Base-by-base conservation (phyloP, 2,797 vertebrate species). In the Cossypha heuglini region DNA sequence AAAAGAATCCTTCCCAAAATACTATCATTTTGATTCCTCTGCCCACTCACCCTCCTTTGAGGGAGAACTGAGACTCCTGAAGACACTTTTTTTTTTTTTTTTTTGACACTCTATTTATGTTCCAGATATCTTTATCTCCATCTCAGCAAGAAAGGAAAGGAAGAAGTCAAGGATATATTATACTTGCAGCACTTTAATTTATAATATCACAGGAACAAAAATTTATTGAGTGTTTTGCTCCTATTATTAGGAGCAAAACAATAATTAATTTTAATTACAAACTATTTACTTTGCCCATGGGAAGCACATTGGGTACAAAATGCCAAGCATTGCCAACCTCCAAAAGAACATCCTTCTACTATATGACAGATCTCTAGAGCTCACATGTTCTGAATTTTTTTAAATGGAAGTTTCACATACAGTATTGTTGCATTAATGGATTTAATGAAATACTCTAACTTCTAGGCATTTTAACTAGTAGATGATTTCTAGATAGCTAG, bases 131-230 rank as follows among this genome's bases (percentile, higher is more conserved):
- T 96, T 90, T 57, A 75, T 57, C 75, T 91, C 69, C 59, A 89
- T n/a, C 57, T 63, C 51, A 93, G n/a, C 12, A 94, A 84, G 55
- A 85, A 96, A 93, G 46, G 37, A 81, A 95, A 93, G 42, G 48
- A 92, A 92, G 72, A 84, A 45, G 73, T 75, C 87, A 90, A 37
- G 38, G 28, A 82, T 67, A n/a, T 29, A 55, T 42, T 72, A 77
- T 9, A 75, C 11, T 76, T 71, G 15, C 48, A 67, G 45, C n/a
- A 72, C 10, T 87, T 87, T 46, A 25, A 46, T 78, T 87, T 73
- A 37, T 16, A 75, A 17, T 11, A 66, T 22, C 20, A 20, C n/a
- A 78, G 20, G 55, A 80, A 86, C 17, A 80, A 95, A 90, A 83
- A 48, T 21, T 20, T 28, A 29, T 38, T 46, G 22, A 8, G 28